Percentiles rank a stretch among this genome's conserved stretches.
phyloP scores from a whole-genome alignment of 1,140 invertebrate species.

The Aphelenchoides fujianensis region DNA sequence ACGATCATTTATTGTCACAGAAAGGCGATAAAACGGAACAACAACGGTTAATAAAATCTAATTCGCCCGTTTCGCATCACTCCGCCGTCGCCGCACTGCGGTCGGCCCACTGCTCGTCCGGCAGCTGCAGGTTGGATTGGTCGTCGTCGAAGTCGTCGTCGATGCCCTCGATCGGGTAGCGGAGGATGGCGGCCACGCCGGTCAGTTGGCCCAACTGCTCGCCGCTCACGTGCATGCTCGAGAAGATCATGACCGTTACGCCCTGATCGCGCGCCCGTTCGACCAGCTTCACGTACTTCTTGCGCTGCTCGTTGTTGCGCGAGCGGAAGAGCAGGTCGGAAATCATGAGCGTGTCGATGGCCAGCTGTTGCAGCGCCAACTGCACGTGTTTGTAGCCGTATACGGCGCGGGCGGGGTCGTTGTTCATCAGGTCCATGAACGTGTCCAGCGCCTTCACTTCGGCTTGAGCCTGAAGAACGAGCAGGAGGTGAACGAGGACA shows the following conservation, averaged over 20 bases:
- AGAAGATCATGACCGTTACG: constrained; percentile 94
- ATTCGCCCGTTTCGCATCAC: too few species aligned
- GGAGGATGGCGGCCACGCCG: constrained; percentile 82
- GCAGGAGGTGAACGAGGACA: neutral
- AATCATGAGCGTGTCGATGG: constrained; percentile 89
- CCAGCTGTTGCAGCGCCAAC: constrained; percentile 79
- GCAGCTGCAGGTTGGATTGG: constrained; percentile 16
- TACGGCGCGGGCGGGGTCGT: constrained; percentile 88
- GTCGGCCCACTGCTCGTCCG: constrained; percentile 16
- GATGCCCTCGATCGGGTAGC: constrained; percentile 94
- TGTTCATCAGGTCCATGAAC: constrained; percentile 86
- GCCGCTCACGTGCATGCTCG: constrained; percentile 94
- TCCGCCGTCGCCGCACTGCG: too few species aligned
- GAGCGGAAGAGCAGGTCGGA: constrained; percentile 93
- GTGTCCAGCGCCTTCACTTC: constrained; percentile 88
- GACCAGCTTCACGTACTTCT: constrained; percentile 86
- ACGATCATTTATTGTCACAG: too few species aligned
- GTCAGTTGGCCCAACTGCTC: constrained; percentile 89
- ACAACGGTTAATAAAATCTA: too few species aligned
- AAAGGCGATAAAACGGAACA: too few species aligned
- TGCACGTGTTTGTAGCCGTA: constrained; percentile 86
- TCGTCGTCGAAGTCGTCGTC: constrained; percentile 72
- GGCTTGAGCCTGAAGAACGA: constrained; percentile 64
- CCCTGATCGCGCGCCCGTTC: constrained; percentile 79
- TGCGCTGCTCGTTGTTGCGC: constrained; percentile 78